Evolutionary conservation across 2,113 vertebrate species (phyloP).

Genomic region (Sylvietta virens): DNA sequence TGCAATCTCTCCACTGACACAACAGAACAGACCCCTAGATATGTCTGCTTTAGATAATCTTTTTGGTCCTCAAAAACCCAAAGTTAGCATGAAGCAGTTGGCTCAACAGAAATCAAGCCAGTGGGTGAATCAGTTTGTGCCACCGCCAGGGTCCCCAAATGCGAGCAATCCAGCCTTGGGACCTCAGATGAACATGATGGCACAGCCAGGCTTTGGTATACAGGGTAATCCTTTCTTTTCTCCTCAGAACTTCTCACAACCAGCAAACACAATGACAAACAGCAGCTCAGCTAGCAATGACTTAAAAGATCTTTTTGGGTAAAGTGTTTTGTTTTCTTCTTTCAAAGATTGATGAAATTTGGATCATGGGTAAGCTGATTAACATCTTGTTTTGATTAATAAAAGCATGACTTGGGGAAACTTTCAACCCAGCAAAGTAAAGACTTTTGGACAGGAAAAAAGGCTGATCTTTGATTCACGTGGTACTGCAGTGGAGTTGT

Average conservation of each 20-base stretch:
- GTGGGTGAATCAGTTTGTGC: conserved; percentile 88
- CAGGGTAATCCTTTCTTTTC: conserved; percentile 97
- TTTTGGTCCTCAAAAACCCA: conserved; percentile 89
- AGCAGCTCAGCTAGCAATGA: conserved; percentile 91
- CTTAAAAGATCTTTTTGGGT: conserved; percentile 97
- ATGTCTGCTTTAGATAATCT: conserved; percentile 91
- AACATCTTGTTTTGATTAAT: conserved; percentile 35
- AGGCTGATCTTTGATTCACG: conserved; percentile 13
- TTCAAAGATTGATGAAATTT: conserved; percentile 36
- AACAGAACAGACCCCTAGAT: conserved; percentile 78
- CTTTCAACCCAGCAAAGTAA: conserved; percentile 6
- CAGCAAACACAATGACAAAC: conserved; percentile 78
- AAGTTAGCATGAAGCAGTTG: conserved; percentile 94
- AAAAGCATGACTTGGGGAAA: conserved; percentile 38
- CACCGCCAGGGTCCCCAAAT: conserved; percentile 74
- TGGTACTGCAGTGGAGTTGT: conserved; percentile 22
- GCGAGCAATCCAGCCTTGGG: conserved; percentile 70
- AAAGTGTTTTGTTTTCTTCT: conserved; percentile 39
- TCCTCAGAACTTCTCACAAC: conserved; percentile 92
- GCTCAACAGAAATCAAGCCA: conserved; percentile 81
- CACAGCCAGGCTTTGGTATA: conserved; percentile 83
- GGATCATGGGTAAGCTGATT: conserved; percentile 68
- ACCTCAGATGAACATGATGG: conserved; percentile 67
- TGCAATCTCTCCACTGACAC: conserved; percentile 60
- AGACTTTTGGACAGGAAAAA: conserved; percentile 20